Evolutionary conservation across 2,113 vertebrate species (phyloP), one percentile per base, ranked within the genome.

Genomic region (Tragulus kanchil): DNA sequence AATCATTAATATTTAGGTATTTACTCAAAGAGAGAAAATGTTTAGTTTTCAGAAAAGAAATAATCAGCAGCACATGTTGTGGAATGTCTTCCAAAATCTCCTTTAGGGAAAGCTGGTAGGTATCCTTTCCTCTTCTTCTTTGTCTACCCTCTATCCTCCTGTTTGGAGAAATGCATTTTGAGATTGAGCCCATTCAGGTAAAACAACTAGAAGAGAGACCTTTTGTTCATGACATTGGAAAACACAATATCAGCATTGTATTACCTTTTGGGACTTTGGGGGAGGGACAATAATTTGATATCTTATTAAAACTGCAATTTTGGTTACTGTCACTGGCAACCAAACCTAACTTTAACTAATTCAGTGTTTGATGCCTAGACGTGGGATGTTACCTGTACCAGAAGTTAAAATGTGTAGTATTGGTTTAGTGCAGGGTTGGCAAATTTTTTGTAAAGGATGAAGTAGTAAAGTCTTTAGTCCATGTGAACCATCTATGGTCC

Each of bases 41-140:
- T 84, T 42, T 58, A 19, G 7, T 77, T 77, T 94, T 96, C 13
- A 77, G 26, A 13, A 85, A 92, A 71, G 45, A 6, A 95, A 90
- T 52, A 88, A 28, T 42, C 90, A 45, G 8, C 62, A 97, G 92
- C 28, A 94, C 50, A 3, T 11, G 9, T 87, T 56, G 10, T n/a
- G n/a, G n/a, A n/a, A n/a, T n/a, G 17, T 6, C n/a, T 56, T 89
- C 79, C 4, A 36, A 15, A 78, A 1, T 78, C 4, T 42, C n/a
- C 50, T 36, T 42, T 50, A 92, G 42, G 10, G 25, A 85, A 36
- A 96, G 16, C 28, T 71, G 15, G 1, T 21, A 62, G 6, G 4
- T 64, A 0, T 52, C 26, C 1, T 48, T 71, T 42, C n/a, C 50
- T 85, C 25, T 48, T 67, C 8, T 45, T 58, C 19, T 77, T 64